Base-by-base conservation (phyloP, 2,888 invertebrate species). In the Leistus spinibarbis region DNA sequence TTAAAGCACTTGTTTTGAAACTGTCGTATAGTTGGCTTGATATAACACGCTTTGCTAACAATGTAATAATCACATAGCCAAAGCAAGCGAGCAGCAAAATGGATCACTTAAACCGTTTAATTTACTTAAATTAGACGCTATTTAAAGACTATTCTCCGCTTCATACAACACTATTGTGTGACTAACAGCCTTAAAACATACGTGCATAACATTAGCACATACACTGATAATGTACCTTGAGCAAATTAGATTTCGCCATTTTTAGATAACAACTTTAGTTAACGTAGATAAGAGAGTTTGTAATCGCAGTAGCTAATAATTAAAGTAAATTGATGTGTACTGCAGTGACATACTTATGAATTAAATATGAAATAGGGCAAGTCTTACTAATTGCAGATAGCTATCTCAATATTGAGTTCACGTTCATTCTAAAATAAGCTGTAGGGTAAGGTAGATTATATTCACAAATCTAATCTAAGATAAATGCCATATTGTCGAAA, bases 61-160 rank as follows among this genome's bases (percentile, higher is more conserved):
- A 60, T 67, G 62, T 17, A 67, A 73, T 73, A 73, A 73, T 73
- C 73, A 67, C 53, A 65, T 71, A 67, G 40, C 73, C 22, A 19
- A 60, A 67, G 67, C 73, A 73, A 73, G 73, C 67, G 19, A 73
- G 67, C 73, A 67, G 67, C 73, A 73, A 73, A 72, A 73, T 65
- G 71, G 73, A 73, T 73, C 73, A 73, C 73, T 73, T 67, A 54
- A 73, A 67, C 54, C 60, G 62, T 53, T 67, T 67, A 73, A 73
- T 73, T 73, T 60, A 73, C 67, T 73, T 53, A 73, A 73, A 73
- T 73, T 73, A 73, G 67, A 27, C 24, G 73, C 73, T 67, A 73
- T 73, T 73, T 73, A 67, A 60, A 40, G 40, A 40, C 40, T 40
- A 40, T 40, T 40, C 40, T 40, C 1, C 40, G 40, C 40, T 40